Base-by-base conservation (phyloP, 2,113 vertebrate genomes). In the Cyrtonyx montezumae region DNA sequence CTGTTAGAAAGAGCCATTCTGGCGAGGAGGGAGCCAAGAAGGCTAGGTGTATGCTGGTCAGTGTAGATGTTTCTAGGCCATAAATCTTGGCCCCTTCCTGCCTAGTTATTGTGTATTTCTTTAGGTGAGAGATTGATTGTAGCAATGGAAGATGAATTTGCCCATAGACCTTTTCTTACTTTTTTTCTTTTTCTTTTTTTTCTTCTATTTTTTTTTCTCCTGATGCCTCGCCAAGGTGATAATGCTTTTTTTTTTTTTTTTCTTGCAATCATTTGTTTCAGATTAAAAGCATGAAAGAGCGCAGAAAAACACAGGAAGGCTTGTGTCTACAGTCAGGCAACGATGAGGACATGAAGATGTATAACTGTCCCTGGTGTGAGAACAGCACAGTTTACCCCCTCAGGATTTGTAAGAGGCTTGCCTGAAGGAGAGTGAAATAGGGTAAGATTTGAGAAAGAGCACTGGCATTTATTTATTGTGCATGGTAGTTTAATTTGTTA, bases 41-140 rank as follows among this genome's bases (percentile, higher is more conserved):
- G 98, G 97, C 98, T 98, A 98, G 99, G 99, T 98, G 98, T 98
- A 97, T 98, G 98, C 98, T 99, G 99, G 99, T 99, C 99, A 99
- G 98, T 98, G 98, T 98, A 98, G 98, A 98, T 99, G 98, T 98
- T 98, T 98, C 98, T 96, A 96, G 98, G 98, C 98, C 98, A 99
- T 99, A 99, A 99, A 99, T 99, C 99, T 99, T 99, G 98, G 97
- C 98, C 98, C 98, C 98, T 99, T 99, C 98, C 98, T 98, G 98
- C 98, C 99, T 99, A 98, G 98, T 99, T 99, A 99, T 99, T 99
- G 98, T 99, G 99, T 99, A 98, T 99, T 99, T 99, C 98, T 99
- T 99, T 98, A 98, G 98, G 98, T 98, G 98, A 98, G 98, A 99
- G 99, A 99, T 99, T 99, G 99, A 99, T 99, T 98, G 99, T 99